Evolutionary conservation across 2,113 vertebrate genomes (phyloP).

Genomic region (Zootoca vivipara): DNA sequence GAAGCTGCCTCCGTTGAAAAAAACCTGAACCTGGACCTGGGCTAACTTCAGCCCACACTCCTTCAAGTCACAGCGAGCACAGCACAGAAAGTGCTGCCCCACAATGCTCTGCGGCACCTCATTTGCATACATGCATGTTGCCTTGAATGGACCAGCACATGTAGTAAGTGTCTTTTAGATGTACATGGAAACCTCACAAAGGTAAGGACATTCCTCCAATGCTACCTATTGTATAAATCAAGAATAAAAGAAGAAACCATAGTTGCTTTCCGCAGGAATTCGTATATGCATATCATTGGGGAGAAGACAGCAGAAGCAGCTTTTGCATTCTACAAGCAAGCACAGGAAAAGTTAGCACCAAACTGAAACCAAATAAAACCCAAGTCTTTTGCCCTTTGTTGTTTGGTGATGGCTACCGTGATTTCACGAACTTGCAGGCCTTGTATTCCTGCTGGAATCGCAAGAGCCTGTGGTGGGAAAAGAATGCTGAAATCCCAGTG

Average conservation of each 20-base stretch:
- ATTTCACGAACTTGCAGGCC: slow-evolving; percentile 17
- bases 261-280: background rate
- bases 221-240: background rate
- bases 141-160: background rate
- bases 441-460: slow-evolving; percentile 28
- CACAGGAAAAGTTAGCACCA: background rate
- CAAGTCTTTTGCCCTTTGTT: background rate
- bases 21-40: too few relatives aligned
- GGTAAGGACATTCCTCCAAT: background rate
- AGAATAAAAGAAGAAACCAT: fast-evolving
- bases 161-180: background rate
- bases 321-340: background rate
- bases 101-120: too few relatives aligned
- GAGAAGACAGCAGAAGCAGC: fast-evolving
- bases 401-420: slow-evolving; percentile 36
- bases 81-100: too few relatives aligned
- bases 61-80: too few relatives aligned
- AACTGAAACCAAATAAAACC: slow-evolving; percentile 6
- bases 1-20: too few relatives aligned
- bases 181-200: background rate
- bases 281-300: background rate
- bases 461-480: background rate
- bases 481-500: background rate
- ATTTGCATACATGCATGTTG: too few relatives aligned
- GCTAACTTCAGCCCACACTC: too few relatives aligned